Evolutionary conservation across 2,113 vertebrate species (phyloP).

Genomic region (Dryoscopus gambensis): DNA sequence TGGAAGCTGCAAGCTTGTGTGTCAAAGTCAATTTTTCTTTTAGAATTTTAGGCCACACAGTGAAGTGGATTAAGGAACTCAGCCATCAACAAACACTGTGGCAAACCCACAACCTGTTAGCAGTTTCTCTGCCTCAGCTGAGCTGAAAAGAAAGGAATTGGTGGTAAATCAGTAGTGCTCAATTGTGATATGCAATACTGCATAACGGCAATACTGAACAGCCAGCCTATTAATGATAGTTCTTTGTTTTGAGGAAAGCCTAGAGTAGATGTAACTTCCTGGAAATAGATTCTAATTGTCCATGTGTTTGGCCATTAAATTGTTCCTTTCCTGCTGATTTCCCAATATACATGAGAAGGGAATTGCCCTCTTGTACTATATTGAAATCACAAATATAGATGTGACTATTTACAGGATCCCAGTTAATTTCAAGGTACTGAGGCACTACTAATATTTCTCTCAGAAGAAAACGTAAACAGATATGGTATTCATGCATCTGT

Average conservation of each 20-base stretch:
- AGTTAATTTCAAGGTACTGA: neutral
- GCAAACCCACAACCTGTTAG: slow-evolving; percentile 18
- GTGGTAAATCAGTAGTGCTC: slow-evolving; percentile 46
- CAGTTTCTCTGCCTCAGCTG: slow-evolving; percentile 5
- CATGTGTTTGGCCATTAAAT: neutral
- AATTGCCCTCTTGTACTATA: accelerated
- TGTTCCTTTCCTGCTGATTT: neutral
- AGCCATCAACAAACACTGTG: slow-evolving; percentile 11
- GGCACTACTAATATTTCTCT: neutral
- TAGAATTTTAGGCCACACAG: neutral
- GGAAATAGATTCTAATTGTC: neutral
- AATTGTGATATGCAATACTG: slow-evolving; percentile 1
- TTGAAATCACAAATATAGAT: neutral
- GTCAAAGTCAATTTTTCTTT: slow-evolving; percentile 13
- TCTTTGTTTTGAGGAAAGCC: neutral
- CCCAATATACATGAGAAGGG: neutral
- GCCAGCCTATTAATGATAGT: neutral
- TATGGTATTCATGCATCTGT: neutral
- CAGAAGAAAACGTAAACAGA: neutral
- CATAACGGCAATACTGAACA: neutral
- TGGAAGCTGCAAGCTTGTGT: neutral
- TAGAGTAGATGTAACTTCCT: neutral
- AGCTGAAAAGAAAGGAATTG: slow-evolving; percentile 16
- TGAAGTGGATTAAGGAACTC: slow-evolving; percentile 39
- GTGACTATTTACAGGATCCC: neutral